Evolutionary conservation across 1,140 invertebrate genomes (phyloP).

Genomic region (Pseudomyrmex cubaensis): DNA sequence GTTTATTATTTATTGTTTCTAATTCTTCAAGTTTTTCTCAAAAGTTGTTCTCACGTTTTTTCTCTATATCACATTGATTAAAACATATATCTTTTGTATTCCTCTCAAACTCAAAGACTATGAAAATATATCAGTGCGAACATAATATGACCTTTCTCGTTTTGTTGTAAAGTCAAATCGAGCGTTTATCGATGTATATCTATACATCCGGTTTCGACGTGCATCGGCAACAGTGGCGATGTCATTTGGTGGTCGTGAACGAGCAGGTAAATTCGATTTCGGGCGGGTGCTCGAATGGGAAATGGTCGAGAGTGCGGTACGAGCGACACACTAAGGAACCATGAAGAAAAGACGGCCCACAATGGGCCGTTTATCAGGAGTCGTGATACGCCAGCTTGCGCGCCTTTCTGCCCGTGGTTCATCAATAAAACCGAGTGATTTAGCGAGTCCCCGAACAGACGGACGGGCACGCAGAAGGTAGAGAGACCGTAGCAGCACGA

Average conservation of each 20-base stretch:
- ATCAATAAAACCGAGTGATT: conserved; percentile 81
- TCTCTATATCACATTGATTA: not conserved
- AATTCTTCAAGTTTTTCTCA: too few relatives aligned
- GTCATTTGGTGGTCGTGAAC: conserved; percentile 8
- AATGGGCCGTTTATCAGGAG: conserved; percentile 79
- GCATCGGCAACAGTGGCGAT: not conserved
- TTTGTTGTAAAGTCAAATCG: not conserved
- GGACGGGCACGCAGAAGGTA: conserved; percentile 46
- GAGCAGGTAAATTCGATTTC: conserved; percentile 42
- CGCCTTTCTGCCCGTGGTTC: conserved; percentile 69
- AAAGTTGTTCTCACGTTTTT: too few relatives aligned
- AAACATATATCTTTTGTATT: not conserved
- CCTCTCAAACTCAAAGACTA: not conserved
- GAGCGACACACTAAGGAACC: conserved; percentile 64
- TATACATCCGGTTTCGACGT: conserved; percentile 1
- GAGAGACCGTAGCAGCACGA: conserved; percentile 64
- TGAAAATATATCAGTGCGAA: not conserved
- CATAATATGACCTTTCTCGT: not conserved
- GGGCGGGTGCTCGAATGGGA: conserved; percentile 24
- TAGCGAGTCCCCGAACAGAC: conserved; percentile 69
- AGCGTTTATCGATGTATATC: not conserved
- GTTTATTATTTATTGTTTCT: too few relatives aligned
- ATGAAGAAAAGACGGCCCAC: conserved; percentile 73
- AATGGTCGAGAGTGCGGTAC: conserved; percentile 40
- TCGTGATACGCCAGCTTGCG: conserved; percentile 65